Base-by-base conservation (phyloP, 1,140 invertebrate genomes). In the Drosophila kohkoa region DNA sequence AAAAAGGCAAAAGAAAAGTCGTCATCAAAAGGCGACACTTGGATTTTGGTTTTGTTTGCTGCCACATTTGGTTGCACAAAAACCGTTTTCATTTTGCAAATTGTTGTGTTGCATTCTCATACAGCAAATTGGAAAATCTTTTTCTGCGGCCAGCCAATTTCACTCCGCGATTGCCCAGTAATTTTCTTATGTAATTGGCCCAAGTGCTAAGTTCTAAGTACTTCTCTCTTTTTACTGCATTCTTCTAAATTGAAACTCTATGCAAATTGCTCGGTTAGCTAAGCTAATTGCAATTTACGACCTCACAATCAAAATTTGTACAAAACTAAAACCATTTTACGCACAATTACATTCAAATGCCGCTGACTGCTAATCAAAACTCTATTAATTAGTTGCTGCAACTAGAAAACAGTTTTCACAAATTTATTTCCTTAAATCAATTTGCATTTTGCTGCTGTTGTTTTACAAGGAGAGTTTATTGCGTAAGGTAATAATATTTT, bases 241-340 rank as follows among this genome's bases (percentile, higher is more conserved):
- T 58, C 8, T 68, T 49, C 38, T 16, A 77, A 86, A 87, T 87
- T 79, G 68, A 76, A 80, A 88, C 13, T 75, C 74, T 78, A 54
- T 60, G 59, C 85, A 81, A 83, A 75, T 75, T 51, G 58, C 45
- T 67, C 15, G 35, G 48, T 54, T 60, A 57, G 32, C 20, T 46
- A 67, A 10, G 2, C 25, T 65, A 70, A 77, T 81, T 51, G 54
- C 66, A 49, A 67, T 77, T 77, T 70, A 68, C 32, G 30, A 7
- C 6, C 8, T 30, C 13, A 46, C 46, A 60, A 52, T 66, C 55
- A 72, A 48, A 67, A 67, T 20, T 45, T 35, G 11, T 15, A n/a
- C 48, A 45, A 46, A 58, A 58, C 15, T 41, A 52, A 67, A 67
- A 57, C 15, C 16, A 32, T 73, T 59, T 45, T 8, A 10, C 30